Conservation (phyloP, 2,113 vertebrate species). For the Nannospalax galili region DNA sequence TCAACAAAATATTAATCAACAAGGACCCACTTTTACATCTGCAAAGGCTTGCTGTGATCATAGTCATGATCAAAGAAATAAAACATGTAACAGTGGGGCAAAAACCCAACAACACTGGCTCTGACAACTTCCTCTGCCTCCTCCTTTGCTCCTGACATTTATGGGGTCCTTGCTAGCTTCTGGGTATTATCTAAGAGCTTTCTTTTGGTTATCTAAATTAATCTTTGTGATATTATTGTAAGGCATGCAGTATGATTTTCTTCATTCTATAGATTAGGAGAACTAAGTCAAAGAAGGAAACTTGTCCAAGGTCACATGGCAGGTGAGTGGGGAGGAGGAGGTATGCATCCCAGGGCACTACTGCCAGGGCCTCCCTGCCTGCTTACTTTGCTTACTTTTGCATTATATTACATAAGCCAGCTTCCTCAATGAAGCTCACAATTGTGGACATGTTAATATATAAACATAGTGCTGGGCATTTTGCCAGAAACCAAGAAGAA, state of each 20-base stretch:
- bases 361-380: accelerated
- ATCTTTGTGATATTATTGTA: neutral
- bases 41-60: neutral
- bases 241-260: neutral
- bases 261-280: neutral
- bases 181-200: neutral
- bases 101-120: neutral
- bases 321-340: neutral
- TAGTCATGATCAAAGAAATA: neutral
- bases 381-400: neutral
- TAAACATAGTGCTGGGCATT: neutral
- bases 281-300: neutral
- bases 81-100: neutral
- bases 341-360: neutral
- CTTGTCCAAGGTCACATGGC: neutral
- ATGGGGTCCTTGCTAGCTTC: neutral
- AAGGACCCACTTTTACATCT: neutral
- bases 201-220: neutral
- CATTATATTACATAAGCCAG: neutral
- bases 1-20: neutral
- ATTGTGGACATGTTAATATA: neutral
- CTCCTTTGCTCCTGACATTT: neutral
- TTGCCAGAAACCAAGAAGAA: neutral
- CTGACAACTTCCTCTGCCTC: neutral
- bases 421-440: neutral